A percentile compares a stretch with the other conserved stretches of the same genome.
Conservation (phyloP, 1,140 invertebrate species). For the Drosophila triauraria region DNA sequence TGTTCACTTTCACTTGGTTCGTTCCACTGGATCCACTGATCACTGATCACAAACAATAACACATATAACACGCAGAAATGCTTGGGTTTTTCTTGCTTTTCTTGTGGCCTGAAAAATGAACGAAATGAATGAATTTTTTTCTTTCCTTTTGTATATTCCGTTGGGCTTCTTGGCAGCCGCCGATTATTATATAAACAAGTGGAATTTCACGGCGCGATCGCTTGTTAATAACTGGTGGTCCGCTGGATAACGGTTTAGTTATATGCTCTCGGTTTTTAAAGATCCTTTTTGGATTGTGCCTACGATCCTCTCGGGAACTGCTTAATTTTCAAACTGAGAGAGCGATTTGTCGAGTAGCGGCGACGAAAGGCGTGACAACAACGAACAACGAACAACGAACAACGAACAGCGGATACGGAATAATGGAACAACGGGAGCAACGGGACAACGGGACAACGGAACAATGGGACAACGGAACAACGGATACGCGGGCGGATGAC, state of each 20-base stretch:
- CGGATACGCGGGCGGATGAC: constrained; percentile 31
- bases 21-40: constrained; percentile 55
- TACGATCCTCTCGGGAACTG: constrained; percentile 53
- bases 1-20: constrained; percentile 72
- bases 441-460: constrained; percentile 39
- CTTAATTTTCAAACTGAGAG: constrained; percentile 65
- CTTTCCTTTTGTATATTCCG: constrained; percentile 40
- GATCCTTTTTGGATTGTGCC: constrained; percentile 16
- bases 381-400: constrained; percentile 40
- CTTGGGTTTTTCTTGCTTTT: constrained; percentile 30
- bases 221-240: constrained; percentile 21
- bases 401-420: constrained; percentile 54
- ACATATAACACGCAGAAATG: constrained; percentile 52
- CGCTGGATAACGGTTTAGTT: constrained; percentile 15
- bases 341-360: constrained; percentile 47
- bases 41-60: constrained; percentile 54
- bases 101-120: constrained; percentile 47
- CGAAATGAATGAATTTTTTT: constrained; percentile 38
- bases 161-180: constrained; percentile 48
- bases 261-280: not conserved
- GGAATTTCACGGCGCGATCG: constrained; percentile 40
- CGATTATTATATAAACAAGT: constrained; percentile 54
- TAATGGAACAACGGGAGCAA: constrained; percentile 45
- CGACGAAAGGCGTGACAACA: constrained; percentile 72
- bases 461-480: constrained; percentile 53